Conservation (phyloP, 2,797 vertebrate genomes). For the Novumbra hubbsi region DNA sequence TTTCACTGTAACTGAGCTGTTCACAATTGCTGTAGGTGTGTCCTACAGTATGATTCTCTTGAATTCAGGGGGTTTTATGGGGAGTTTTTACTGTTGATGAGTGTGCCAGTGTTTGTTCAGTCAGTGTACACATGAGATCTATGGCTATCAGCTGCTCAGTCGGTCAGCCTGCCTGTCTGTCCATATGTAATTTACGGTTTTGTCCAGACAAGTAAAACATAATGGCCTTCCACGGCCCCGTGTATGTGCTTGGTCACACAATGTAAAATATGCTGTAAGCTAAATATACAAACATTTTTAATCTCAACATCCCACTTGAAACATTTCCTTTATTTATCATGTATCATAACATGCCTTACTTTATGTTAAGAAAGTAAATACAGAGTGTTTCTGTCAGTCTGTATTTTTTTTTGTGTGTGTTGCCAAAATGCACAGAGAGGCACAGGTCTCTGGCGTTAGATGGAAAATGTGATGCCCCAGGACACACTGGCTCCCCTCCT, state of each 20-base stretch:
- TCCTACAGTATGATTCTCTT: neutral
- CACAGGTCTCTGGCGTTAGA: slow-evolving; percentile 51
- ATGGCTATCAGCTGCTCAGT: neutral
- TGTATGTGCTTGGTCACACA: no score
- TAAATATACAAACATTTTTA: no score
- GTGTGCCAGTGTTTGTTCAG: slow-evolving; percentile 11
- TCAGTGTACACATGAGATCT: neutral
- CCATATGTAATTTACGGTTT: no score
- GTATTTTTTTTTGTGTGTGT: neutral
- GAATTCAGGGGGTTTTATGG: neutral
- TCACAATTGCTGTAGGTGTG: neutral
- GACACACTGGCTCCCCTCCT: slow-evolving; percentile 61
- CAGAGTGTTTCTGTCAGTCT: neutral
- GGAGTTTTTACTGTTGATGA: neutral
- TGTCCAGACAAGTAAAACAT: no score
- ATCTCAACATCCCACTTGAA: no score
- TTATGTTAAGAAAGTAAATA: neutral
- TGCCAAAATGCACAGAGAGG: slow-evolving; percentile 63
- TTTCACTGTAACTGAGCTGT: neutral
- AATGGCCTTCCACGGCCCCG: no score
- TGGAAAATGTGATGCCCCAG: slow-evolving; percentile 54
- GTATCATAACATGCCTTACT: neutral
- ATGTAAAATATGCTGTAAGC: no score
- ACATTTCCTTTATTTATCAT: neutral
- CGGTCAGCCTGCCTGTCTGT: neutral